Evolutionary conservation across 2,797 vertebrate species (phyloP).

Genomic region (Xiphorhynchus erythropygius): DNA sequence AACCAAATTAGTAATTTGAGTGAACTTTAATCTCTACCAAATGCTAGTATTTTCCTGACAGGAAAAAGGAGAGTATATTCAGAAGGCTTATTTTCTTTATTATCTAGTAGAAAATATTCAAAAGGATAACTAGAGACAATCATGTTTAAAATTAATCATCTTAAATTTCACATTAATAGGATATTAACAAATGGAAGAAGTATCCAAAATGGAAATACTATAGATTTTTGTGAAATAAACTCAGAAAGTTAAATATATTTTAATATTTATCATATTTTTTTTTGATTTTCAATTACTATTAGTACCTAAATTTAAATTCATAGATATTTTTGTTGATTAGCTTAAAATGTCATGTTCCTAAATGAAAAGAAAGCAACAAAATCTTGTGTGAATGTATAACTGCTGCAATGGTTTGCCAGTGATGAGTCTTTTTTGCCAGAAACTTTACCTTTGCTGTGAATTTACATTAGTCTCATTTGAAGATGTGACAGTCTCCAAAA

Average conservation of each 20-base stretch:
- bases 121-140: not conserved
- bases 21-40: not conserved
- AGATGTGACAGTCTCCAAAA: not conserved
- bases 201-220: fast-evolving
- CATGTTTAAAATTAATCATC: not conserved
- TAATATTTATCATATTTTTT: not conserved
- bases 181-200: not conserved
- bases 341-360: not conserved
- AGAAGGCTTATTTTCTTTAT: not conserved
- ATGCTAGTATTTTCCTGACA: not conserved
- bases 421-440: not conserved
- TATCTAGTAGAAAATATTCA: not conserved
- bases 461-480: not conserved
- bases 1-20: not conserved
- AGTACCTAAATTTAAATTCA: not conserved
- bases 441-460: not conserved
- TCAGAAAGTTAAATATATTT: not conserved
- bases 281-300: not conserved
- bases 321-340: not conserved
- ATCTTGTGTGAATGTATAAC: not conserved
- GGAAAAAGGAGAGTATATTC: not conserved
- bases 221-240: not conserved
- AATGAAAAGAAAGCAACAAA: not conserved
- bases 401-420: not conserved
- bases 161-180: not conserved